Percentiles rank a stretch among this genome's conserved stretches.
phyloP scores from a whole-genome alignment of 1,140 invertebrate genomes.

The Macrostomum lignano region DNA sequence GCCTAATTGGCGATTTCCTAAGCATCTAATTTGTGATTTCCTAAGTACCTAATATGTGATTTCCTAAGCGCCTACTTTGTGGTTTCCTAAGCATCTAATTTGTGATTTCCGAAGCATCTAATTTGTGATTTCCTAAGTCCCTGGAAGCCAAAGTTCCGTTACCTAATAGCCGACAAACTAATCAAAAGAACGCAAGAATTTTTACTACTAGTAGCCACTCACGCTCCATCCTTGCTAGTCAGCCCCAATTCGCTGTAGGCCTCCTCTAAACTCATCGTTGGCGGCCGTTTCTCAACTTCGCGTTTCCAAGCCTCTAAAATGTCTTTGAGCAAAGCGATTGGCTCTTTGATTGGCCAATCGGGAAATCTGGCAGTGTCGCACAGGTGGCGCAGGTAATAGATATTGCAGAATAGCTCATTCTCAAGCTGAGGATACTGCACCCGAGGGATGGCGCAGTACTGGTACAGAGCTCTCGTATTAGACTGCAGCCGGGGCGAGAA shows the following conservation, averaged over 20 bases:
- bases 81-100: too few relatives aligned
- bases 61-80: too few relatives aligned
- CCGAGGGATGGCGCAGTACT: conserved; percentile 78
- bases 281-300: conserved; percentile 90
- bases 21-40: too few relatives aligned
- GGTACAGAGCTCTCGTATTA: conserved; percentile 74
- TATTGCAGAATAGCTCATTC: conserved; percentile 87
- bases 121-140: too few relatives aligned
- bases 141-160: too few relatives aligned
- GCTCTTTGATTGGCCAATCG: conserved; percentile 80
- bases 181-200: too few relatives aligned
- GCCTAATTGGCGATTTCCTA: too few relatives aligned
- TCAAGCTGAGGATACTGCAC: conserved; percentile 77
- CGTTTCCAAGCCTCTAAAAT: conserved; percentile 82
- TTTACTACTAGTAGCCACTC: too few relatives aligned
- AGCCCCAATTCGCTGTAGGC: conserved; percentile 60
- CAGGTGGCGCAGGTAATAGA: conserved; percentile 81
- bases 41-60: too few relatives aligned
- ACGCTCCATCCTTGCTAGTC: not conserved
- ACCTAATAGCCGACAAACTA: too few relatives aligned
- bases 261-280: conserved; percentile 73
- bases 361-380: conserved; percentile 67
- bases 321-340: conserved; percentile 46
- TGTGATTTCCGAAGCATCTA: too few relatives aligned
- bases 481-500: conserved; percentile 68